Base-by-base conservation (phyloP, 2,888 invertebrate species). In the Troglohyphantes excavatus region DNA sequence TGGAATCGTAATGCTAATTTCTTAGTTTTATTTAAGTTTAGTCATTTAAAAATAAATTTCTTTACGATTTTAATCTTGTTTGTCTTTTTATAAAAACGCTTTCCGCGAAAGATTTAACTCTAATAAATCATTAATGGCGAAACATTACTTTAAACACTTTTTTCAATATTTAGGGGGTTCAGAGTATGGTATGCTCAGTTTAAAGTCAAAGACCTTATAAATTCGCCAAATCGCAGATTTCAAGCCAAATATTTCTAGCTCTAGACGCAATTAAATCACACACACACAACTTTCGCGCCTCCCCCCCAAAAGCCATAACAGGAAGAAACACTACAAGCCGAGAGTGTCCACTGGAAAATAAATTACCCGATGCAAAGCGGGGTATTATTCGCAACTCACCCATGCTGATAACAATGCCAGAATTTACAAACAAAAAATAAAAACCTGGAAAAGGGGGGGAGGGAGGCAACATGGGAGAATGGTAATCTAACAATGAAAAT, bases 321-420 rank as follows among this genome's bases (percentile, higher is more conserved):
- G 73, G 84, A 84, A 84, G 43, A 61, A 39, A 73, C 27, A 9
- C 65, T 65, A 81, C 81, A 81, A 81, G 46, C 53, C 11, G 19
- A 68, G 68, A 68, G 13, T 26, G 23, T 23, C 83, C 83, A 9
- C 33, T 19, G 72, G 73, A 65, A 84, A 84, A 84, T 65, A 84
- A 84, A 84, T 84, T 84, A 84, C 67, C 67, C 75, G 2, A 84
- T 84, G 75, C 59, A 84, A 75, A 75, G 39, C 11, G 46, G 75
- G 33, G 67, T 73, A 84, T 85, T 76, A 85, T 43, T 67, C 68
- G 29, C 76, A 59, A 68, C 70, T 76, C 85, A 75, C 75, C 84
- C 84, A 70, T 84, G 84, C 46, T 75, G 39, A 65, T 73, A 85
- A 85, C 76, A 85, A 85, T 85, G 85, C 76, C 75, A 68, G 76